These are phyloP conservation scores for Ormia ochracea DNA, from an alignment of 2,888 invertebrate genomes.

Conservation along the genomic window DNA sequence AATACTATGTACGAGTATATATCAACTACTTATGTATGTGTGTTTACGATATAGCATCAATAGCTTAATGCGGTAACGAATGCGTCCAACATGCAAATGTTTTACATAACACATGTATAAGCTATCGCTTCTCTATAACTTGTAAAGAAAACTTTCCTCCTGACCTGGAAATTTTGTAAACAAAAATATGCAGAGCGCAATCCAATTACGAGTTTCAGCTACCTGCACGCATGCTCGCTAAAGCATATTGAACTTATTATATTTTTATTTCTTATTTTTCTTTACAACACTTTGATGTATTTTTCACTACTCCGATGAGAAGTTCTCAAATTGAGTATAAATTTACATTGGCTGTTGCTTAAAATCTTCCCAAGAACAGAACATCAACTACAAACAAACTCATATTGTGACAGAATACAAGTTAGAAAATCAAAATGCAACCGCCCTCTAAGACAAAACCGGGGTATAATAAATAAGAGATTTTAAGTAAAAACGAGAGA, in stretches of 20 bases:
- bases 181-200: not conserved
- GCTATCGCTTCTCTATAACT: too few relatives aligned
- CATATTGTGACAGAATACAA: not conserved
- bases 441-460: constrained; percentile 44
- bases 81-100: too few relatives aligned
- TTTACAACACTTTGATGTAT: constrained; percentile 61
- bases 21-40: too few relatives aligned
- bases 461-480: constrained; percentile 41
- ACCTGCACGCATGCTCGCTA: constrained; percentile 10
- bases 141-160: constrained; percentile 35
- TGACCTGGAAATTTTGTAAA: constrained; percentile 25
- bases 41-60: too few relatives aligned
- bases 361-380: constrained; percentile 15
- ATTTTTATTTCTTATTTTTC: constrained; percentile 42
- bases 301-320: constrained; percentile 59
- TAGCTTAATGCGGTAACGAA: too few relatives aligned
- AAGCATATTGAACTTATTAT: constrained; percentile 20
- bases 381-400: not conserved
- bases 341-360: constrained; percentile 5
- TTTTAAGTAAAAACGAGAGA: constrained; percentile 4
- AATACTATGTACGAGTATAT: too few relatives aligned
- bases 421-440: constrained; percentile 24
- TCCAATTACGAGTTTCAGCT: too few relatives aligned
- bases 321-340: constrained; percentile 56
- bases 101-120: too few relatives aligned